Evolutionary conservation across 2,888 invertebrate species (phyloP).

Genomic region (Drosophila paranaensis): DNA sequence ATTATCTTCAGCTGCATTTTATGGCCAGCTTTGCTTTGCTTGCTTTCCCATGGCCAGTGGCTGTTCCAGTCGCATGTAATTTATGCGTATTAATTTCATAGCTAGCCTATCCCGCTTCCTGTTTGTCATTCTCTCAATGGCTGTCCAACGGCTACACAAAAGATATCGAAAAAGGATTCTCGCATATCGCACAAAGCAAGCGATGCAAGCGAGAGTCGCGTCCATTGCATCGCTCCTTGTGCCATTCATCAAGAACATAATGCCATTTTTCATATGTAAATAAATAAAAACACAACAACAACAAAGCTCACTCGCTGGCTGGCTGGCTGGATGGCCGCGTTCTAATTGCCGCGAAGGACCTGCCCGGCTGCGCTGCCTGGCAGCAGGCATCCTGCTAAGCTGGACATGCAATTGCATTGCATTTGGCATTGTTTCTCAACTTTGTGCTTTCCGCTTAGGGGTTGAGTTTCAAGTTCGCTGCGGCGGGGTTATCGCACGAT

Average conservation of each 20-base stretch:
- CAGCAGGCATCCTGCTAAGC: conserved; percentile 49
- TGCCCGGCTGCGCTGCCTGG: conserved; percentile 49
- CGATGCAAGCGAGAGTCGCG: conserved; percentile 52
- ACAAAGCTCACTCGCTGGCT: background rate
- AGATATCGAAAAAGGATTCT: conserved; percentile 70
- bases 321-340: conserved; percentile 37
- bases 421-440: conserved; percentile 51
- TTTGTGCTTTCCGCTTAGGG: conserved; percentile 50
- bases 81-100: conserved; percentile 80
- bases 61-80: conserved; percentile 54
- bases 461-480: conserved; percentile 73
- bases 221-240: conserved; percentile 53
- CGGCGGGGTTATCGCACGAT: conserved; percentile 78
- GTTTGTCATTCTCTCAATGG: conserved; percentile 51
- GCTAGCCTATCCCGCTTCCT: conserved; percentile 77
- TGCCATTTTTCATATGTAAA: conserved; percentile 76
- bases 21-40: conserved; percentile 10
- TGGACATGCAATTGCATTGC: conserved; percentile 76
- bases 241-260: conserved; percentile 64
- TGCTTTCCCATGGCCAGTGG: conserved; percentile 46
- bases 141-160: conserved; percentile 59
- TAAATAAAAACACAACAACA: conserved; percentile 40
- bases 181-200: conserved; percentile 50
- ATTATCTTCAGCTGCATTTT: conserved; percentile 27
- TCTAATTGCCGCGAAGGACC: conserved; percentile 77